Percentiles rank a stretch among this genome's conserved stretches.
These are phyloP conservation scores for Eueides isabella DNA, from an alignment of 1,140 invertebrate genomes.

Conservation along the genomic window DNA sequence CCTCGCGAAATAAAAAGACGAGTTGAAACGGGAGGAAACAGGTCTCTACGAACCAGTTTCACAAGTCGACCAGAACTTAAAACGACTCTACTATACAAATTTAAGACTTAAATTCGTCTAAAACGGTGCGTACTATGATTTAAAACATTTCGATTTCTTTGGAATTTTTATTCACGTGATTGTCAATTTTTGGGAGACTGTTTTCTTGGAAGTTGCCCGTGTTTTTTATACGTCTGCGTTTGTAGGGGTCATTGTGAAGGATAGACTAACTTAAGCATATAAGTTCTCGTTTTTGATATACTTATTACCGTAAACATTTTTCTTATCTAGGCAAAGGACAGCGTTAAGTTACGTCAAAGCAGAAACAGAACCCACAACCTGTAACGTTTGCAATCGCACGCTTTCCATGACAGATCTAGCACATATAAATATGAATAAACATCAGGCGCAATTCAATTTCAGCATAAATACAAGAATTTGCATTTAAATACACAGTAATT, in stretches of 20 bases:
- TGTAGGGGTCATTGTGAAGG: slow-evolving; percentile 31
- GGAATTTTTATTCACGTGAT: slow-evolving; percentile 67
- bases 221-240: slow-evolving; percentile 51
- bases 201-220: slow-evolving; percentile 44
- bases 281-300: background rate
- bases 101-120: slow-evolving; percentile 38
- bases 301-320: too few species aligned
- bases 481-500: slow-evolving; percentile 8
- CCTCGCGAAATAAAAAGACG: slow-evolving; percentile 76
- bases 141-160: slow-evolving; percentile 79
- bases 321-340: too few species aligned
- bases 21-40: slow-evolving; percentile 67
- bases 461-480: slow-evolving; percentile 5
- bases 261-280: background rate
- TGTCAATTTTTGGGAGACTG: slow-evolving; percentile 45
- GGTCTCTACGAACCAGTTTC: slow-evolving; percentile 59
- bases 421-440: background rate
- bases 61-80: slow-evolving; percentile 15
- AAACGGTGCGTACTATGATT: slow-evolving; percentile 56
- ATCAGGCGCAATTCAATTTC: background rate
- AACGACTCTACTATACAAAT: slow-evolving; percentile 26
- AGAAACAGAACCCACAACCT: too few species aligned
- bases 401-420: too few species aligned
- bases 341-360: too few species aligned
- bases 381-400: too few species aligned